Base-by-base conservation (phyloP, 2,888 invertebrate genomes). In the Celastrina argiolus region DNA sequence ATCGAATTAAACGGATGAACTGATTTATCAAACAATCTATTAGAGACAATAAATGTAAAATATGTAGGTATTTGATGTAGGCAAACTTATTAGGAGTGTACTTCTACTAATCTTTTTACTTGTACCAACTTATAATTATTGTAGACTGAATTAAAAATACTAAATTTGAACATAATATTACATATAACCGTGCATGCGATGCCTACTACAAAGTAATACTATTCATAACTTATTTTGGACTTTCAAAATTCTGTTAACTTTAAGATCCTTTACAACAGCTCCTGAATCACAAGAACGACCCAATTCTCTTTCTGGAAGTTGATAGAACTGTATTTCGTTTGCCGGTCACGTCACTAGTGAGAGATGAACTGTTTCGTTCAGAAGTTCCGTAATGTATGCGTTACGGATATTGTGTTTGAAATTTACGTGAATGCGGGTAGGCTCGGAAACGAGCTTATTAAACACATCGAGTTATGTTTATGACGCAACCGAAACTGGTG, bases 351-450 rank as follows among this genome's bases (percentile, higher is more conserved):
- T 51, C 51, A 51, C 12, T 10, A 14, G 22, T 12, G 51, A 36
- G 36, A 10, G 22, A 51, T 51, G 51, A 51, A 51, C 51, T 51
- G 22, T 51, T 51, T 45, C 18, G 22, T 51, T 22, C 51, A 26
- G 45, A 22, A 51, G 51, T 67, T 51, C 18, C 12, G 56, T 72
- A 70, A 71, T 69, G 68, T 72, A 67, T 70, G 71, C 51, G 68
- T 67, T 67, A 63, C 73, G 74, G 74, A 74, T 74, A 71, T 73
- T 70, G 71, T 70, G 69, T 69, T 67, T 63, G 63, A 67, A 70
- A 74, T 74, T 74, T 74, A 74, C 70, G 72, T 66, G 66, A 63
- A 67, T 69, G 70, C 67, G 65, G 22, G 12, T 26, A 22, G 22
- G 22, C 22, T 12, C 51, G 51, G 51, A 26, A 26, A 51, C 51